Conservation (phyloP, 2,888 invertebrate species). For the Hemithea aestivaria region DNA sequence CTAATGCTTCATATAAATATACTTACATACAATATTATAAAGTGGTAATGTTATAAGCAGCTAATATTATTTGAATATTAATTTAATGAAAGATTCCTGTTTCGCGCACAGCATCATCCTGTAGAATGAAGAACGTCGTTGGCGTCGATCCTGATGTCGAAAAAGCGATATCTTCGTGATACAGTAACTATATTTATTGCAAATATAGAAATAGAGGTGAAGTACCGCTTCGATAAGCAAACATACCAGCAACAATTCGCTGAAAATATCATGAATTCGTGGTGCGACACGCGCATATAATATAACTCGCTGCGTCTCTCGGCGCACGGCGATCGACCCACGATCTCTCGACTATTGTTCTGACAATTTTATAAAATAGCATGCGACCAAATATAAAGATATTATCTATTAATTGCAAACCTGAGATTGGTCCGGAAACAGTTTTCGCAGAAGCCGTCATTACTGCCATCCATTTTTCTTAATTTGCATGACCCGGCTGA, state of each 20-base stretch:
- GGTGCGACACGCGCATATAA: background rate
- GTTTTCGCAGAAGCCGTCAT: constrained; percentile 46
- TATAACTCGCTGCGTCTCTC: no score
- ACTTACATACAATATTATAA: no score
- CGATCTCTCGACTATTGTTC: background rate
- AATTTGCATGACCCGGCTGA: constrained; percentile 62
- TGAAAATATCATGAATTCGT: constrained; percentile 20
- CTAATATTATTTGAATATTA: no score
- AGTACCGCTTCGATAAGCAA: background rate
- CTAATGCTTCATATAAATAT: background rate
- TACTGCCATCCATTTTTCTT: constrained; percentile 44
- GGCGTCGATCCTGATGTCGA: no score
- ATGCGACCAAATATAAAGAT: constrained; percentile 27
- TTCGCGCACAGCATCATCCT: no score
- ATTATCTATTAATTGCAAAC: constrained; percentile 41
- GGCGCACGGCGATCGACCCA: no score
- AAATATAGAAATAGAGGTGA: no score
- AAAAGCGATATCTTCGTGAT: no score
- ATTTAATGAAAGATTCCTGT: no score
- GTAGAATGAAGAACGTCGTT: no score
- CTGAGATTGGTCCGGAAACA: constrained; percentile 56
- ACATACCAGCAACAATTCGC: constrained; percentile 31
- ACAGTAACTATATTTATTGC: no score
- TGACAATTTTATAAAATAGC: constrained; percentile 7
- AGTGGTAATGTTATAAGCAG: no score